phyloP scores from a whole-genome alignment of 1,140 invertebrate genomes.

The Drosophila triauraria region DNA sequence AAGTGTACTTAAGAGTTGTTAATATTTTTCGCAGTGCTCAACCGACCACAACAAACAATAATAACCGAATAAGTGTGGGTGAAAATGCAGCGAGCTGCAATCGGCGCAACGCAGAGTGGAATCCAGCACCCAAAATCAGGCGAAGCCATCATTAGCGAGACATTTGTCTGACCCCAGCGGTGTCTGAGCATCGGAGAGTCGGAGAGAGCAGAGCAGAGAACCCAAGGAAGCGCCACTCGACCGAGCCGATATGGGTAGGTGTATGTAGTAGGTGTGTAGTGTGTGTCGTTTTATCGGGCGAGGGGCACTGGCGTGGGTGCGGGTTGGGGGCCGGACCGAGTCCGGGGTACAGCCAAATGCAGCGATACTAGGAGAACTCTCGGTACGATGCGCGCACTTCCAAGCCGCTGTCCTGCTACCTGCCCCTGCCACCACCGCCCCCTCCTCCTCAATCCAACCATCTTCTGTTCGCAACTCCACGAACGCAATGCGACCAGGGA shows the following conservation, averaged over 20 bases:
- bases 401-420: conserved; percentile 49
- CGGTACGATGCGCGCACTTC: conserved; percentile 41
- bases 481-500: conserved; percentile 42
- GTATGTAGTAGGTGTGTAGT: conserved; percentile 20
- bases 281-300: conserved; percentile 4
- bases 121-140: conserved; percentile 34
- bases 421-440: conserved; percentile 12
- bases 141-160: conserved; percentile 48
- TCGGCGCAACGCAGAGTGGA: conserved; percentile 40
- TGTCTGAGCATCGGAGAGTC: conserved; percentile 41
- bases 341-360: conserved; percentile 45
- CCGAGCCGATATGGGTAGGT: conserved; percentile 41
- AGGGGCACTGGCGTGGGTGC: conserved; percentile 16
- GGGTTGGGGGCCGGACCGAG: conserved; percentile 20
- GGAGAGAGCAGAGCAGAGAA: conserved; percentile 28
- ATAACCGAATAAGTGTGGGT: conserved; percentile 49
- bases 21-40: conserved; percentile 58
- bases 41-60: conserved; percentile 54
- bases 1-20: conserved; percentile 55
- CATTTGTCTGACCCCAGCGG: conserved; percentile 45
- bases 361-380: conserved; percentile 39
- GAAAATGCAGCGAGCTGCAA: conserved; percentile 50
- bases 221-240: conserved; percentile 45
- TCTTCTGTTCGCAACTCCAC: conserved; percentile 7
- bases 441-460: conserved; percentile 2